Conservation (phyloP, 2,113 vertebrate species). For the Chamaetylas fuelleborni region DNA sequence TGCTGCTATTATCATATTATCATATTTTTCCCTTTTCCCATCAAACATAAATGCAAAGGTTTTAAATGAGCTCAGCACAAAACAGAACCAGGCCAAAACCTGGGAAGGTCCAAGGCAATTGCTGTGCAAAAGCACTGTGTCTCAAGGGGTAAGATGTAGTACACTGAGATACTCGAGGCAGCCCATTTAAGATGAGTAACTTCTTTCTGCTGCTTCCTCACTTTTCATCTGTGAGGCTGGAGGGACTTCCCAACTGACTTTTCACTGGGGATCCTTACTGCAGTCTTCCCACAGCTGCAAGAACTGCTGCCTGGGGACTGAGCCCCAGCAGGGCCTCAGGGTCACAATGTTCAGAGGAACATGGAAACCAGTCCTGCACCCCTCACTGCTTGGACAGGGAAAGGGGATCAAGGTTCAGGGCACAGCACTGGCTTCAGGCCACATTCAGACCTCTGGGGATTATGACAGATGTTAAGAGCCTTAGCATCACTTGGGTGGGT, state of each 20-base stretch:
- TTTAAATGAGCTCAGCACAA: not conserved
- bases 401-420: not conserved
- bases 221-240: not conserved
- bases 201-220: not conserved
- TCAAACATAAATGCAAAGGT: fast-evolving
- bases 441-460: not conserved
- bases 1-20: not conserved
- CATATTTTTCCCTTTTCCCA: not conserved
- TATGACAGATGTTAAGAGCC: not conserved
- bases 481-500: not conserved
- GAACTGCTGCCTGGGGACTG: not conserved
- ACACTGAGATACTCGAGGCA: not conserved
- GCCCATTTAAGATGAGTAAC: not conserved
- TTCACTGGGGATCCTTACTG: not conserved
- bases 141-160: not conserved
- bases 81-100: not conserved
- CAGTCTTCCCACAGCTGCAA: not conserved
- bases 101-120: not conserved
- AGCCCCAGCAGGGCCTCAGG: not conserved
- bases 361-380: not conserved
- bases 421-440: not conserved
- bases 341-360: not conserved
- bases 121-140: not conserved
- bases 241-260: not conserved
- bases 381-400: not conserved